Conservation (phyloP, 2,113 vertebrate species). For the Engystomops pustulosus region DNA sequence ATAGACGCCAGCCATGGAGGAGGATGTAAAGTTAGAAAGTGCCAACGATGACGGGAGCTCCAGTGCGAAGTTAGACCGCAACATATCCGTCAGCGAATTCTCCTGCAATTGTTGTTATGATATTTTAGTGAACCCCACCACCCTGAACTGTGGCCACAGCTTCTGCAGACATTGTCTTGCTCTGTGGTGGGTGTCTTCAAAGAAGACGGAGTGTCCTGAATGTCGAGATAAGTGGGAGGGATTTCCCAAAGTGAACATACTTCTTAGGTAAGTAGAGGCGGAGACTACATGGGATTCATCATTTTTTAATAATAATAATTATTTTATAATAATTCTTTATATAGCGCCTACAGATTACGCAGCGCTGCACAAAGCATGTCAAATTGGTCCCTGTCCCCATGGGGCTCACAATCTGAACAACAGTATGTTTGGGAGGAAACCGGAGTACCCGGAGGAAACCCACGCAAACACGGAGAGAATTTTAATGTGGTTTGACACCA, state of each 20-base stretch:
- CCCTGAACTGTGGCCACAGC: slow-evolving; percentile 93
- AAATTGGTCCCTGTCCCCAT: too few relatives aligned
- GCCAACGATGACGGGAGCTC: background rate
- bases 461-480: too few relatives aligned
- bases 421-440: too few relatives aligned
- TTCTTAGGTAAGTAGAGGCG: slow-evolving; percentile 82
- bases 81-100: slow-evolving; percentile 83
- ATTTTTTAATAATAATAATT: too few relatives aligned
- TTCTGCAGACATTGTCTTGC: slow-evolving; percentile 95
- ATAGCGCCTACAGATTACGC: too few relatives aligned
- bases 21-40: slow-evolving; percentile 57
- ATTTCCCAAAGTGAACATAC: slow-evolving; percentile 93
- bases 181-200: slow-evolving; percentile 90
- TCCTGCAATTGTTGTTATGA: slow-evolving; percentile 94
- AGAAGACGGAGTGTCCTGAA: slow-evolving; percentile 91
- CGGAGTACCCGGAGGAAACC: too few relatives aligned
- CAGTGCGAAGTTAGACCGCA: slow-evolving; percentile 11
- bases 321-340: too few relatives aligned
- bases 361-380: too few relatives aligned
- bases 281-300: too few relatives aligned
- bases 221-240: slow-evolving; percentile 94
- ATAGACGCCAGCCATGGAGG: slow-evolving; percentile 69
- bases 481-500: too few relatives aligned
- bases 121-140: slow-evolving; percentile 90
- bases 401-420: too few relatives aligned